Evolutionary conservation across 2,888 invertebrate genomes (phyloP).

Genomic region (Electrophaes corylata): DNA sequence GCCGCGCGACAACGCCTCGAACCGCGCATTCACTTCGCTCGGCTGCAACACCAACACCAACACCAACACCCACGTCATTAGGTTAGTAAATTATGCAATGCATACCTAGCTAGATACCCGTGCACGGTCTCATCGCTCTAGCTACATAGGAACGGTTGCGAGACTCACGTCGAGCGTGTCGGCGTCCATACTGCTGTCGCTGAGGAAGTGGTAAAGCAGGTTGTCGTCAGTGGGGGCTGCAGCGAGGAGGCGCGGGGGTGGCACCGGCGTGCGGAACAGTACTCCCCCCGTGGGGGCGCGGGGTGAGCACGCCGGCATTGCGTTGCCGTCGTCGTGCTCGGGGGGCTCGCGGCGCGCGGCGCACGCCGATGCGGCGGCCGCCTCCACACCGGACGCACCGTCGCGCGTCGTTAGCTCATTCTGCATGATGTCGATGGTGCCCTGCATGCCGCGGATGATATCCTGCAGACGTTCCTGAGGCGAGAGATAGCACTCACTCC

Average conservation of each 20-base stretch:
- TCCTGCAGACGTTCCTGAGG: conserved; percentile 59
- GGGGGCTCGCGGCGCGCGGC: conserved; percentile 37
- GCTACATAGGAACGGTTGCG: too few species aligned
- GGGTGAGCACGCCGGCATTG: conserved; percentile 1
- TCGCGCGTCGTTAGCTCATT: conserved; percentile 59
- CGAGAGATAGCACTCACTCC: background rate
- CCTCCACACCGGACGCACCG: conserved; percentile 36
- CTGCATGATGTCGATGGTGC: conserved; percentile 66
- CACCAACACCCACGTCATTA: background rate
- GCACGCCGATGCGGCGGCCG: conserved; percentile 5
- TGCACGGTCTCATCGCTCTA: too few species aligned
- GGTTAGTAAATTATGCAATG: too few species aligned
- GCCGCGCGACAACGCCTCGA: conserved; percentile 16
- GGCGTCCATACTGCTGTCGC: conserved; percentile 34
- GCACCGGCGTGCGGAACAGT: background rate
- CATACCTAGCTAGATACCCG: too few species aligned
- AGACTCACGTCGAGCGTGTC: conserved; percentile 28
- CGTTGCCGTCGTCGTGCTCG: conserved; percentile 18
- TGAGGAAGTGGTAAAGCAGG: conserved; percentile 29
- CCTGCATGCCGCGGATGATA: conserved; percentile 59
- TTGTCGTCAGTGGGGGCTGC: conserved; percentile 11
- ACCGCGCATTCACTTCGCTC: conserved; percentile 16
- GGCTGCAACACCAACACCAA: conserved; percentile 8
- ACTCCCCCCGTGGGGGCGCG: too few species aligned
- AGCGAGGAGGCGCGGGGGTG: background rate